Evolutionary conservation across 2,797 vertebrate species (phyloP), one percentile per base, ranked within the genome.

Genomic region (Chelon auratus): DNA sequence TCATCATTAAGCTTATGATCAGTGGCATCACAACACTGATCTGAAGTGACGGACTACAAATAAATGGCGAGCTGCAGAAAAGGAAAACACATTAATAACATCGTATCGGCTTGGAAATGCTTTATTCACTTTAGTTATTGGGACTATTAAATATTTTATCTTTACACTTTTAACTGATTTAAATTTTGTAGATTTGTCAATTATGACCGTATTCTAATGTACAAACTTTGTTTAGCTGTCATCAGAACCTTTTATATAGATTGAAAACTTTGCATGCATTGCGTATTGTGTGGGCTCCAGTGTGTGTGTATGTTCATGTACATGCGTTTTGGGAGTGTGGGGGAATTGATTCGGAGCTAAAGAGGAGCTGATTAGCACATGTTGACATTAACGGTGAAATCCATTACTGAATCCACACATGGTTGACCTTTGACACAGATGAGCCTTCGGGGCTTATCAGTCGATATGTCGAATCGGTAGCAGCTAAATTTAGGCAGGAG

Each of bases 371-470:
- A 79, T 83, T 74, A 77, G 74, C 74, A 62, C 18, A 80, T 84
- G 74, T 53, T 81, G 75, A 81, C 75, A 73, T 70, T 80, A 77
- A 74, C 13, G 3, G 22, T 66, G 47, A 55, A 77, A 78, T 69
- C 73, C 58, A 79, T 84, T 57, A 39, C 9, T 36, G 65, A 68
- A 57, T 12, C 40, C 26, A 62, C 47, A 65, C 63, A 26, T 62
- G 57, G 17, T 56, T 71, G 60, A 88, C 77, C 80, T 86, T 75
- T 86, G 80, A 85, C 70, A 80, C 8, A 40, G 59, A 66, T 26
- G 26, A 68, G 30, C 36, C 50, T 68, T 58, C 72, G 65, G 68
- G 45, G 55, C 37, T 75, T 40, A 62, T 66, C 51, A 39, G 52
- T 81, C 72, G 51, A 72, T 78, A 75, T 17, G 18, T 33, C 58